These are phyloP conservation scores for Magallana gigas DNA, from an alignment of 1,140 invertebrate genomes.

Conservation along the genomic window DNA sequence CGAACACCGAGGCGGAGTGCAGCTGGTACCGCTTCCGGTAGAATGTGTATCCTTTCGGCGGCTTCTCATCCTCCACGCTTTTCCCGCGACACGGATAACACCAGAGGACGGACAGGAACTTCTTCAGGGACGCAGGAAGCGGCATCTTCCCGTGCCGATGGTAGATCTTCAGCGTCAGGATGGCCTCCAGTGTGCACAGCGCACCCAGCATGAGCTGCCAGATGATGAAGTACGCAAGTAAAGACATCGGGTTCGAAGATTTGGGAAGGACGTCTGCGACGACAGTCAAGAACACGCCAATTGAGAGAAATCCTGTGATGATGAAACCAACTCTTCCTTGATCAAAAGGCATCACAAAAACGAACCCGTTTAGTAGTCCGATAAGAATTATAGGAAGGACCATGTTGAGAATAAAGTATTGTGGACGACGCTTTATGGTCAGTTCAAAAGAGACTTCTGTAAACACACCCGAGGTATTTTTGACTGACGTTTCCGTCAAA, in stretches of 20 bases:
- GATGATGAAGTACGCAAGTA: conserved; percentile 35
- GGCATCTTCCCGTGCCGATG: conserved; percentile 41
- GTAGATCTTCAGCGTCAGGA: conserved; percentile 45
- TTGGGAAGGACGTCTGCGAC: conserved; percentile 44
- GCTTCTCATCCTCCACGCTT: conserved; percentile 42
- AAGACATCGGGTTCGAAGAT: conserved; percentile 43
- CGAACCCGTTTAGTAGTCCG: conserved; percentile 26
- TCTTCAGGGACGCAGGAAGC: conserved; percentile 21
- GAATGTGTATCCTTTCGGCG: conserved; percentile 42
- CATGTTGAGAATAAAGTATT: conserved; percentile 45
- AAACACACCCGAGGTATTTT: conserved; percentile 29
- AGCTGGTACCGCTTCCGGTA: conserved; percentile 44
- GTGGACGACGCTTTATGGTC: conserved; percentile 36
- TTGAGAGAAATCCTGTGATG: conserved; percentile 36
- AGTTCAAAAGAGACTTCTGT: conserved; percentile 37
- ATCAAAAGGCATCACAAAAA: conserved; percentile 45
- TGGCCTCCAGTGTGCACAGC: conserved; percentile 22
- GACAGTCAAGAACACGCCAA: conserved; percentile 28
- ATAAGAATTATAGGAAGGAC: conserved; percentile 44
- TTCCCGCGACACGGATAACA: conserved; percentile 51
- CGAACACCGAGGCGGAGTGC: conserved; percentile 42
- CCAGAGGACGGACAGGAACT: conserved; percentile 45
- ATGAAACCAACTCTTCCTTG: conserved; percentile 49
- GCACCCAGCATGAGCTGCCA: conserved; percentile 47
- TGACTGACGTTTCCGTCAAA: conserved; percentile 22